Base-by-base conservation (phyloP, 2,888 invertebrate genomes). In the Drosophila helvetica region DNA sequence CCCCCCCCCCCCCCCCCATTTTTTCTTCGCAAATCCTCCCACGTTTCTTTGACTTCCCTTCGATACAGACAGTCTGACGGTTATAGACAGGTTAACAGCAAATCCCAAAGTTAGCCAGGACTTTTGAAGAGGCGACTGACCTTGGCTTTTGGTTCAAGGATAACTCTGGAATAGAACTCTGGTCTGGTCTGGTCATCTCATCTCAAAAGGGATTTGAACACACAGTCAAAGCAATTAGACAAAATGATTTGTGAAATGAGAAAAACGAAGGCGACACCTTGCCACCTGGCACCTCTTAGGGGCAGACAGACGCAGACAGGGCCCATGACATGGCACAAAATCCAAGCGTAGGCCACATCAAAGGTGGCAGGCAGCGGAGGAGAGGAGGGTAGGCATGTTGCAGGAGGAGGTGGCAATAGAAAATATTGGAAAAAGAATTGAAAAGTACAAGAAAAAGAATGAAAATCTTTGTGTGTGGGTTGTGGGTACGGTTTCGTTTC, bases 211-310 rank as follows among this genome's bases (percentile, higher is more conserved):
- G 47, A 51, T 22, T 17, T 55, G 12, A 12, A 25, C 38, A 17
- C 22, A 30, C 45, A 25, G 61, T 51, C 75, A 65, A 84, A 70
- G 64, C 86, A 81, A 87, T 81, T 87, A 85, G 65, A 64, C 46
- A 57, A 65, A 66, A 81, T 81, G 81, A 85, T 75, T 85, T 78
- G 85, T 75, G 45, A 52, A 52, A 56, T 43, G 15, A 19, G 46
- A 43, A 53, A 53, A 79, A 5, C n/a, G 45, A 64, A 60, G 38
- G 52, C 38, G 71, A 68, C 72, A 77, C 88, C 71, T 64, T 68
- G 61, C 46, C 27, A 38, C 42, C 52, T 51, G 45, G 50, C 38
- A 38, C 7, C 38, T 25, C 50, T 15, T 18, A 43, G 63, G 27
- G 58, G 46, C 63, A 56, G 68, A 50, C 73, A 76, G 76, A 78